Evolutionary conservation across 2,113 vertebrate genomes (phyloP).

Genomic region (Actenoides hombroni): DNA sequence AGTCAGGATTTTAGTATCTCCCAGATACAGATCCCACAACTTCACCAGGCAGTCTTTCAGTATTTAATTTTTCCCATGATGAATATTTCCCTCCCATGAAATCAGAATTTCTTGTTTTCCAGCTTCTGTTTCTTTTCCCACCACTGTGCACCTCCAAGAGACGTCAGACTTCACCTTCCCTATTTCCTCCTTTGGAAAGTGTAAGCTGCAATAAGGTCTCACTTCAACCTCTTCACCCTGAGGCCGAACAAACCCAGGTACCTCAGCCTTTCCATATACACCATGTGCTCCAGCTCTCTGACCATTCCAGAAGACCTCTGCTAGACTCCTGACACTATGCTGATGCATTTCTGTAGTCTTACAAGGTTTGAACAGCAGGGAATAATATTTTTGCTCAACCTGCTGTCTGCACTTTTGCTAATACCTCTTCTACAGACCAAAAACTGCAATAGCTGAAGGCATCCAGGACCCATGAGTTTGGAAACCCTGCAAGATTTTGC

Average conservation of each 20-base stretch:
- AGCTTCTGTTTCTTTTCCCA: background rate
- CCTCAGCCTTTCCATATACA: background rate
- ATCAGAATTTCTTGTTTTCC: background rate
- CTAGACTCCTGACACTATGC: background rate
- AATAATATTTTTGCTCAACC: rapidly evolving
- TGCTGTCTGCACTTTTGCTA: background rate
- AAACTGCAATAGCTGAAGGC: background rate
- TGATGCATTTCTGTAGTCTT: background rate
- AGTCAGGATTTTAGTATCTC: background rate
- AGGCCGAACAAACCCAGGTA: background rate
- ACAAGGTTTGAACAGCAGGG: background rate
- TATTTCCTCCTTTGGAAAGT: background rate
- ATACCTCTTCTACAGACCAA: background rate
- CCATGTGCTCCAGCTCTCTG: rapidly evolving
- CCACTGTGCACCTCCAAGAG: background rate
- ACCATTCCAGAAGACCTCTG: rapidly evolving
- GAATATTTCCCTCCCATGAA: background rate
- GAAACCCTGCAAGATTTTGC: background rate
- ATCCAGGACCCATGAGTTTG: background rate
- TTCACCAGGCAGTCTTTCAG: background rate
- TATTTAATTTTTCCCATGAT: background rate
- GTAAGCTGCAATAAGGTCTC: background rate
- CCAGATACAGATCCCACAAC: background rate
- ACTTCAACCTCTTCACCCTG: background rate
- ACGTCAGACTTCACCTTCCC: background rate